These are phyloP conservation scores for Ladona fulva DNA, from an alignment of 1,140 invertebrate species.

Conservation along the genomic window DNA sequence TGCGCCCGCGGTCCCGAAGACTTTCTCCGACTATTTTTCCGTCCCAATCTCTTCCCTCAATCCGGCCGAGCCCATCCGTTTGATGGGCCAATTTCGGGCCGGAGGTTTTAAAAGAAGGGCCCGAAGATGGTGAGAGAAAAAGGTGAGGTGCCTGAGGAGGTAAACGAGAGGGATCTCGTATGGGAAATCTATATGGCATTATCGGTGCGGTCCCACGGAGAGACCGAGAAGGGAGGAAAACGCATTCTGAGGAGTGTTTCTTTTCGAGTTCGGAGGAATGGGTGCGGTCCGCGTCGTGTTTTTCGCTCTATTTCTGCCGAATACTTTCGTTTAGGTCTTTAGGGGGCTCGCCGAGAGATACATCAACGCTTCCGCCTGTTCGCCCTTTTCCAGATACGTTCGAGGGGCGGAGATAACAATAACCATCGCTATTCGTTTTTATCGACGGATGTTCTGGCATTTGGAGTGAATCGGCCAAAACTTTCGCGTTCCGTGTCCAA, in stretches of 20 bases:
- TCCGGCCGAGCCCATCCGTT: not conserved
- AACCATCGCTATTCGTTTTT: too few species aligned
- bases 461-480: too few species aligned
- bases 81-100: not conserved
- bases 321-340: too few species aligned
- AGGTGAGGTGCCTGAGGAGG: not conserved
- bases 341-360: too few species aligned
- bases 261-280: not conserved
- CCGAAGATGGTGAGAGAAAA: not conserved
- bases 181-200: conserved; percentile 5
- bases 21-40: not conserved
- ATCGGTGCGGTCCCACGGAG: not conserved
- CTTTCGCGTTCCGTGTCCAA: too few species aligned
- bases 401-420: too few species aligned
- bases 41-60: not conserved
- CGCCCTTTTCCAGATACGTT: too few species aligned
- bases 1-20: not conserved
- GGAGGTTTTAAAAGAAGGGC: not conserved
- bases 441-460: too few species aligned
- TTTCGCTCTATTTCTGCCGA: too few species aligned
- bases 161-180: not conserved
- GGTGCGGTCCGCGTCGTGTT: not conserved
- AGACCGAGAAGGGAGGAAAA: not conserved
- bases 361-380: too few species aligned
- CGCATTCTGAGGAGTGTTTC: not conserved